These are phyloP conservation scores for Congeria kusceri DNA, from an alignment of 2,888 invertebrate genomes.

Conservation along the genomic window DNA sequence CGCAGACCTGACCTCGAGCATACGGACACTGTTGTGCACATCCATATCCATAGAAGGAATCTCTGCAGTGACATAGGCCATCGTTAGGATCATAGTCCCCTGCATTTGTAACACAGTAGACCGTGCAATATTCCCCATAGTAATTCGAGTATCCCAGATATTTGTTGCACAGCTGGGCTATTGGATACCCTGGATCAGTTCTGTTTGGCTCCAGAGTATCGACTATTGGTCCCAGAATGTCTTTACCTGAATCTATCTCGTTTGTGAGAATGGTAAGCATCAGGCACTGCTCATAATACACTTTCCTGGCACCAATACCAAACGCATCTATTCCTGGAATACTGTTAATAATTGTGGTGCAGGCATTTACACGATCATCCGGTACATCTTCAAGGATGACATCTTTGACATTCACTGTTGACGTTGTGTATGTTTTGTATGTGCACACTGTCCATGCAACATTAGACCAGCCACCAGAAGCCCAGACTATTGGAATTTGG, in stretches of 20 bases:
- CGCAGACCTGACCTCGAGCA: conserved; percentile 61
- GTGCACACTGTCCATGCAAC: conserved; percentile 61
- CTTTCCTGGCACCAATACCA: conserved; percentile 8
- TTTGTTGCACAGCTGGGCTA: conserved; percentile 29
- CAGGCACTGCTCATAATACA: conserved; percentile 32
- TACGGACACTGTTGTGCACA: conserved; percentile 66
- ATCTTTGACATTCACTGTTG: conserved; percentile 18
- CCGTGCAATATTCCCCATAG: conserved; percentile 58
- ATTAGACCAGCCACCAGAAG: conserved; percentile 56
- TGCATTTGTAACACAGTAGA: conserved; percentile 57
- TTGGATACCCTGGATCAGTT: conserved; percentile 25
- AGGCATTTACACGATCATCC: background rate
- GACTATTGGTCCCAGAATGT: conserved; percentile 31
- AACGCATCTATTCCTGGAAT: conserved; percentile 12
- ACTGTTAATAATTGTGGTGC: conserved; percentile 16
- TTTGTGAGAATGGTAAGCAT: conserved; percentile 17
- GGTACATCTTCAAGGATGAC: conserved; percentile 17
- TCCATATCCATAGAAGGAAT: conserved; percentile 65
- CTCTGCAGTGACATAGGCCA: conserved; percentile 60
- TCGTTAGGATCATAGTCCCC: conserved; percentile 31
- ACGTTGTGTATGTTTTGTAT: conserved; percentile 50
- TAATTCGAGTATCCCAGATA: conserved; percentile 39
- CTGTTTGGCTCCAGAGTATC: conserved; percentile 45
- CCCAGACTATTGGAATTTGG: conserved; percentile 36
- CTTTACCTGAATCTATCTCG: conserved; percentile 3